Base-by-base conservation (phyloP, 2,888 invertebrate species). In the Leucozona laternaria region DNA sequence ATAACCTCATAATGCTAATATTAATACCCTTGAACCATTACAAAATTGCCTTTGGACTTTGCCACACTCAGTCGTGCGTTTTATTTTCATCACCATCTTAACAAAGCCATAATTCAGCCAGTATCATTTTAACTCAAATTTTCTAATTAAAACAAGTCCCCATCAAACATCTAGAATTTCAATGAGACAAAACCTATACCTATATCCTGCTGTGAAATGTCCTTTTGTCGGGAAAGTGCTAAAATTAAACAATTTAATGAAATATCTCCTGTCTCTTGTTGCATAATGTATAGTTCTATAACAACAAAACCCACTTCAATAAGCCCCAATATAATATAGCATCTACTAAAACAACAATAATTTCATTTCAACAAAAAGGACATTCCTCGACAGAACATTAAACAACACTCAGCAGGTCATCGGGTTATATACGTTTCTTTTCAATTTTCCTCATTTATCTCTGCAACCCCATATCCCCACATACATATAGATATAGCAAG, bases 381-480 rank as follows among this genome's bases (percentile, higher is more conserved):
- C 73, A 72, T 72, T 73, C 53, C 64, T 64, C 17, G 17, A 15
- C 17, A 66, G 62, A 86, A 82, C 55, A 78, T 58, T 81, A 86
- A 73, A 50, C 81, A 82, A 64, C 55, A 58, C 86, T 71, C 78
- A 77, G 72, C 76, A 72, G 85, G 72, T 80, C 77, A 66, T 57
- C 34, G 55, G 53, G 57, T 55, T 58, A 55, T 68, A 8, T 53
- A 8, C 2, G 28, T 28, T 25, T 53, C 53, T 28, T 53, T 53
- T 53, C 53, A 53, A 53, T 53, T 53, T 28, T 25, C 53, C 28
- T 53, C 53, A 53, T 53, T 53, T 53, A 4, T 53, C 25, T 53
- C 8, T 25, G 53, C 25, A 58, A 10, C 8, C 73, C n/a, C 37
- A 22, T n/a, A n/a, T n/a, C n/a, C n/a, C n/a, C n/a, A n/a, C n/a